A percentile compares a stretch with the other conserved stretches of the same genome.
These are phyloP conservation scores for Caerostris darwini DNA, from an alignment of 1,140 invertebrate genomes.

Conservation along the genomic window DNA sequence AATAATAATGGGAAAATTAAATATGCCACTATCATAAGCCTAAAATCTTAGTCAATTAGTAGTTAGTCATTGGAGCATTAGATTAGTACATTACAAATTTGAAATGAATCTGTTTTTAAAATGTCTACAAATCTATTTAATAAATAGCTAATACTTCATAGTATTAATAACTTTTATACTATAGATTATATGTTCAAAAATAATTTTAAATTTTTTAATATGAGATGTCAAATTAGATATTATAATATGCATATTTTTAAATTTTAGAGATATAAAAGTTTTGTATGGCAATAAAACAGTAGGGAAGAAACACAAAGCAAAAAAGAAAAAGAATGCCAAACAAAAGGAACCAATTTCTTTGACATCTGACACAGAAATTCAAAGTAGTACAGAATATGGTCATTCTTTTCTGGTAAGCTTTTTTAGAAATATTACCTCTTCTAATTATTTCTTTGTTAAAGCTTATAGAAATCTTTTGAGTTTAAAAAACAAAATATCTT, in stretches of 20 bases:
- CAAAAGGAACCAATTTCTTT: background rate
- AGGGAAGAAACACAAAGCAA: background rate
- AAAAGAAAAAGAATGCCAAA: background rate
- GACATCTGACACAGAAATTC: background rate
- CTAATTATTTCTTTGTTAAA: no score
- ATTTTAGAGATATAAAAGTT: slow-evolving; percentile 16
- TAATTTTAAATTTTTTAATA: background rate
- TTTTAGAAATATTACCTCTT: no score
- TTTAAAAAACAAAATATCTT: no score
- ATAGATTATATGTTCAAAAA: background rate
- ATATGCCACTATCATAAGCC: no score
- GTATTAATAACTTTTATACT: background rate
- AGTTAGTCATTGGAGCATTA: background rate
- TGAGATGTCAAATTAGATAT: background rate
- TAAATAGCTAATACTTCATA: background rate
- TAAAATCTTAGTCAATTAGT: no score
- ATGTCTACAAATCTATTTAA: background rate
- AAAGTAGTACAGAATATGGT: background rate
- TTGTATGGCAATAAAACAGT: slow-evolving; percentile 26
- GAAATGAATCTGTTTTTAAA: background rate
- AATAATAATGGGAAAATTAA: no score
- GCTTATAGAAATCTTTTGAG: no score
- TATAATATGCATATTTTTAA: background rate
- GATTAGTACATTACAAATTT: background rate
- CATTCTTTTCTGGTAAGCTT: background rate